Evolutionary conservation across 1,140 invertebrate genomes (phyloP), one percentile per base, ranked within the genome.

Genomic region (Homarus americanus): DNA sequence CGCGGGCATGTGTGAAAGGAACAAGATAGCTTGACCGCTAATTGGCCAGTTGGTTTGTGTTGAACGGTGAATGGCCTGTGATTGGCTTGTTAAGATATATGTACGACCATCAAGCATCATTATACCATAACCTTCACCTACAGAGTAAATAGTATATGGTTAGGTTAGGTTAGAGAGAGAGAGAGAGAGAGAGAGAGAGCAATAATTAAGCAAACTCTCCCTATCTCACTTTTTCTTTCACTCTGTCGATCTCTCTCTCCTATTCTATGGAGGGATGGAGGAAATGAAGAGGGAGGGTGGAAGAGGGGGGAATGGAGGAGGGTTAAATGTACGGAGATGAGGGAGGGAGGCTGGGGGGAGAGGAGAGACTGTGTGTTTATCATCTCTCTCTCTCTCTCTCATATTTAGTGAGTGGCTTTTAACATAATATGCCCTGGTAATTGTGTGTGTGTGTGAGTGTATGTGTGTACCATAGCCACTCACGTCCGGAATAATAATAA

Each of bases 21-120:
- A 82, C 80, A 82, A 82, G 80, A n/a, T 63, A 24, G 80, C 12
- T 38, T 82, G 32, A 24, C 32, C 80, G 10, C 80, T 63, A 63
- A 82, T 82, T 82, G 80, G 80, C 44, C 80, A 63, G 49, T 82
- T 82, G 80, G 80, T 82, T 82, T 36, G 44, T 63, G 80, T 82
- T 38, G 20, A 15, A 63, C 58, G 4, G 3, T 63, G 58, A 15
- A 15, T 15, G 58, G 58, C 58, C 58, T 20, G 58, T 24, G 58
- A 63, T 24, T 63, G 58, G 4, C 58, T 20, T 20, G 24, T 63
- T 63, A 63, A 63, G 58, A 63, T 63, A 15, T 20, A 24, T 24
- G 20, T 3, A 63, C 20, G 20, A 24, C 58, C 12, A 63, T 20
- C 58, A 24, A 3, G 44, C 15, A 49, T 49, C 44, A 49, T 49